Percentiles rank a stretch among this genome's conserved stretches.
Evolutionary conservation across 1,140 invertebrate species (phyloP).

Genomic region (Tetraneura akinire): DNA sequence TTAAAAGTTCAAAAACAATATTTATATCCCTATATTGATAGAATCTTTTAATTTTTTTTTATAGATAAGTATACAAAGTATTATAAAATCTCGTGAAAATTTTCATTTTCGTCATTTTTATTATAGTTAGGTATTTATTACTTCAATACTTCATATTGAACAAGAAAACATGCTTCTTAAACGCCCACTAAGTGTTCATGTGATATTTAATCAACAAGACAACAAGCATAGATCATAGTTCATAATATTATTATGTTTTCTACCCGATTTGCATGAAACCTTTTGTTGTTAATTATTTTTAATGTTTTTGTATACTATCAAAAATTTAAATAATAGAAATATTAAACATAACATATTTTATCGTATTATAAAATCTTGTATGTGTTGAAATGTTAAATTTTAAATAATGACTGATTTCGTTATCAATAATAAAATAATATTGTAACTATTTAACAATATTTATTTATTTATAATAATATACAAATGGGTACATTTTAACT

Average conservation of each 20-base stretch:
- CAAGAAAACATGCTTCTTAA: slow-evolving; percentile 35
- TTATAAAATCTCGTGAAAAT: background rate
- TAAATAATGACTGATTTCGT: background rate
- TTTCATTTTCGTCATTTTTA: background rate
- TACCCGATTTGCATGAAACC: slow-evolving; percentile 27
- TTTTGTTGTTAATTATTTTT: slow-evolving; percentile 41
- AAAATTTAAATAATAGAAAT: background rate
- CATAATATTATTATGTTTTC: slow-evolving; percentile 37
- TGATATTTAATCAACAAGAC: slow-evolving; percentile 45
- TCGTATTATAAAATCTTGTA: background rate
- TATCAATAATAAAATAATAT: too few species aligned
- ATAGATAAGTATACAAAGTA: too few species aligned
- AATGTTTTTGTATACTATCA: slow-evolving; percentile 29
- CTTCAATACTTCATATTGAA: background rate
- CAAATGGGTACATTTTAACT: too few species aligned
- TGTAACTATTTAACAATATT: too few species aligned
- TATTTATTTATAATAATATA: too few species aligned
- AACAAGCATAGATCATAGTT: slow-evolving; percentile 11
- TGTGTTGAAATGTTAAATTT: background rate
- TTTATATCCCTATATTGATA: too few species aligned
- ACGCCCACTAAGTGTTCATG: slow-evolving; percentile 28
- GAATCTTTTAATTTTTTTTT: too few species aligned
- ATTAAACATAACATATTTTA: background rate
- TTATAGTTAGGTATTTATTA: background rate
- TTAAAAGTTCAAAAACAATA: too few species aligned